A percentile compares a stretch with the other conserved stretches of the same genome.
Conservation (phyloP, 2,797 vertebrate genomes). For the Sebastes itinus region DNA sequence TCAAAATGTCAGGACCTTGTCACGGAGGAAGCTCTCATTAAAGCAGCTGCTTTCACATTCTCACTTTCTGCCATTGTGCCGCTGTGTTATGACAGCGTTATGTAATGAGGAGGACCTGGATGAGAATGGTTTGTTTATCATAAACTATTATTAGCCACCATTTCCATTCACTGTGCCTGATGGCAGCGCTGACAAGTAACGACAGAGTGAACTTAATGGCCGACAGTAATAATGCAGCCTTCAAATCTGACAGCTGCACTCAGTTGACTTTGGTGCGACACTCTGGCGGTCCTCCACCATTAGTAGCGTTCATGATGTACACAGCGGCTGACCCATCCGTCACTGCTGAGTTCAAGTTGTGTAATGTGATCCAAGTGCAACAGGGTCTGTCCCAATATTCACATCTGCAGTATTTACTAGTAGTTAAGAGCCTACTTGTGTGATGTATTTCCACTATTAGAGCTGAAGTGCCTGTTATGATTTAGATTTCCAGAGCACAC, state of each 20-base stretch:
- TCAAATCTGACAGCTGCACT: slow-evolving; percentile 43
- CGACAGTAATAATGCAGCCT: slow-evolving; percentile 23
- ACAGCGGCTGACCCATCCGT: not conserved
- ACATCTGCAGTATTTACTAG: not conserved
- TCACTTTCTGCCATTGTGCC: slow-evolving; percentile 16
- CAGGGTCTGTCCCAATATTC: not conserved
- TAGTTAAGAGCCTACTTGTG: not conserved
- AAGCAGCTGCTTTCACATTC: slow-evolving; percentile 3
- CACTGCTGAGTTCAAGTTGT: not conserved
- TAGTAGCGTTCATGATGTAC: slow-evolving; percentile 11
- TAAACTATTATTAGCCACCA: slow-evolving; percentile 46
- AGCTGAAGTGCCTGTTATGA: not conserved
- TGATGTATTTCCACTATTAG: not conserved
- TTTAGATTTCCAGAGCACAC: not conserved
- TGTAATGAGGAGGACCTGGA: slow-evolving; percentile 26
- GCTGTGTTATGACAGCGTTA: slow-evolving; percentile 25
- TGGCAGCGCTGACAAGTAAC: slow-evolving; percentile 10
- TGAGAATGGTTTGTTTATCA: slow-evolving; percentile 37
- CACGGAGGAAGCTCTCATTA: slow-evolving; percentile 11
- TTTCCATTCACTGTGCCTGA: slow-evolving; percentile 26
- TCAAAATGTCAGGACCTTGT: slow-evolving; percentile 10
- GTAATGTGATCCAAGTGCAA: not conserved
- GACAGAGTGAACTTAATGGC: slow-evolving; percentile 29
- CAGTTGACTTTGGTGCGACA: slow-evolving; percentile 5
- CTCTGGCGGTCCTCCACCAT: slow-evolving; percentile 18